Percentiles rank a stretch among this genome's conserved stretches.
Conservation (phyloP, 2,113 vertebrate species). For the Onychorhynchus coronatus region DNA sequence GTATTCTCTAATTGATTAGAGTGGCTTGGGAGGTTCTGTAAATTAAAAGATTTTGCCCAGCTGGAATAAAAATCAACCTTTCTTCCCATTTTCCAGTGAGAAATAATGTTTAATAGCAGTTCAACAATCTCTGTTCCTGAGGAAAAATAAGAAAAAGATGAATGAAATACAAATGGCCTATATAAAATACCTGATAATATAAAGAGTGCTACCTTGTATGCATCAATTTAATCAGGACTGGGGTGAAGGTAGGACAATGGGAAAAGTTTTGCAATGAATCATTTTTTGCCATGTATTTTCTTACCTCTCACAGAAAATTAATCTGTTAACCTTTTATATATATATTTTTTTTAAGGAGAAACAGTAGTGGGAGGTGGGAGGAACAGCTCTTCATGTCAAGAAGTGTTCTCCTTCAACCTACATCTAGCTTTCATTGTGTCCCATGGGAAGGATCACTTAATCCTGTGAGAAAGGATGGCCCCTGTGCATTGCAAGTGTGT, state of each 20-base stretch:
- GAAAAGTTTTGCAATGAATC: not conserved
- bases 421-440: not conserved
- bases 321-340: not conserved
- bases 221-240: not conserved
- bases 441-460: not conserved
- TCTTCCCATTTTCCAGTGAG: not conserved
- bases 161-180: not conserved
- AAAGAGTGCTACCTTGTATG: not conserved
- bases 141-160: not conserved
- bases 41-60: not conserved
- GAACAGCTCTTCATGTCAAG: not conserved
- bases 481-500: not conserved
- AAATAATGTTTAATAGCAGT: not conserved
- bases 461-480: rapidly evolving
- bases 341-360: not conserved
- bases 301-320: not conserved
- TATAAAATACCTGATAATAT: not conserved
- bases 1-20: conserved; percentile 25
- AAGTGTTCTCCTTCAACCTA: not conserved
- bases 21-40: not conserved
- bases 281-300: not conserved
- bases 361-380: not conserved
- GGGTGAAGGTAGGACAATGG: rapidly evolving
- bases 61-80: conserved; percentile 3
- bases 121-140: not conserved